Evolutionary conservation across 2,113 vertebrate species (phyloP), one percentile per base, ranked within the genome.

Genomic region (Anseranas semipalmata): DNA sequence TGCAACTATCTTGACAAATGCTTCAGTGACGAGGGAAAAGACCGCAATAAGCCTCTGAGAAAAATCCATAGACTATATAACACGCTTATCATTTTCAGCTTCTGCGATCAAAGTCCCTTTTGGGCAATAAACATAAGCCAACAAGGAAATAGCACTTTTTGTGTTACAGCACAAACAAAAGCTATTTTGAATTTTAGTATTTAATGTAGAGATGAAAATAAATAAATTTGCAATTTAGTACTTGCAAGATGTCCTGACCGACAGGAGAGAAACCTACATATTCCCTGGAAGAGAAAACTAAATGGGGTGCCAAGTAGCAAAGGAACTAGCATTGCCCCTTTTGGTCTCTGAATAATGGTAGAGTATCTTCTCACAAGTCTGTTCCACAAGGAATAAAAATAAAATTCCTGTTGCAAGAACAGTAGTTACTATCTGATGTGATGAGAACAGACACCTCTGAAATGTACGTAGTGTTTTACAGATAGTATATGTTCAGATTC

Each of bases 51-150:
- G 48, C 30, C 25, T 72, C 33, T 30, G 25, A 80, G 41, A 81
- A 46, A 59, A 87, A 77, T 11, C 12, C 72, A 70, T 27, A 5
- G 37, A 19, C 4, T 88, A 87, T 78, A 63, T 50, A 78, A 53
- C 0, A 0, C 8, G 90, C 66, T 89, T 91, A 95, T 92, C 85
- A 6, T 72, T 43, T 55, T 35, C 76, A 81, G 58, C 10, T 48
- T 72, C 17, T 17, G 77, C 62, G 96, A 95, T 62, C 96, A 85
- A 97, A 97, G 96, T 97, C 89, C 96, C 55, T 89, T 73, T 41
- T 46, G 46, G 89, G 92, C 71, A 91, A 87, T 94, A 96, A 93
- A 94, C 76, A 46, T n/a, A 58, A 85, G 30, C 22, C 52, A 89
- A 81, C 48, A 71, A 87, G 90, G 86, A 93, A 91, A 72, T 4